phyloP scores from a whole-genome alignment of 1,140 invertebrate species.

The Wasmannia auropunctata region DNA sequence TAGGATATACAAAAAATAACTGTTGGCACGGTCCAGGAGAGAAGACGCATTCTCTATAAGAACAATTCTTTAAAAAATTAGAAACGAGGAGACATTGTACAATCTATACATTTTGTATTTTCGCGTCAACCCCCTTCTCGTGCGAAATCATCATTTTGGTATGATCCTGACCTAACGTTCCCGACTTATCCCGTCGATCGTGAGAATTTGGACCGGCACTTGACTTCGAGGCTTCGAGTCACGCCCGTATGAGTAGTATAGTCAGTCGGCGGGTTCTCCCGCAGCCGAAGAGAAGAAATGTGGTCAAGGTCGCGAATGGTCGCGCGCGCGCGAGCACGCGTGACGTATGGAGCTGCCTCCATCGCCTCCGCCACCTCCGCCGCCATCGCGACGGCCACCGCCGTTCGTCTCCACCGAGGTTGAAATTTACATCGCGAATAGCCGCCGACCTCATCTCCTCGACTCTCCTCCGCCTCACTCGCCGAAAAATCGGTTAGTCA shows the following conservation, averaged over 20 bases:
- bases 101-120: neutral
- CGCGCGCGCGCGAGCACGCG: constrained; percentile 37
- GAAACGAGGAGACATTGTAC: too few species aligned
- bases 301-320: constrained; percentile 69
- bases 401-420: constrained; percentile 56
- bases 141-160: neutral
- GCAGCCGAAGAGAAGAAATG: constrained; percentile 65
- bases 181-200: constrained; percentile 35
- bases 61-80: neutral
- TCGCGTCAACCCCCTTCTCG: neutral
- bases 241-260: constrained; percentile 32
- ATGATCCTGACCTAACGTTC: constrained; percentile 46
- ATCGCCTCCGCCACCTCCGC: neutral
- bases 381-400: neutral
- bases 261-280: constrained; percentile 48
- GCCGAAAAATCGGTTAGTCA: constrained; percentile 76
- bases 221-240: constrained; percentile 24
- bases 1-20: neutral
- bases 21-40: neutral
- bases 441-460: constrained; percentile 59
- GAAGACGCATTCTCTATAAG: neutral
- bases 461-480: constrained; percentile 14
- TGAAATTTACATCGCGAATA: constrained; percentile 73
- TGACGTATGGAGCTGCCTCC: constrained; percentile 65
- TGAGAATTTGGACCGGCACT: constrained; percentile 39